Conservation (phyloP, 2,797 vertebrate species). For the Sylvia borin region DNA sequence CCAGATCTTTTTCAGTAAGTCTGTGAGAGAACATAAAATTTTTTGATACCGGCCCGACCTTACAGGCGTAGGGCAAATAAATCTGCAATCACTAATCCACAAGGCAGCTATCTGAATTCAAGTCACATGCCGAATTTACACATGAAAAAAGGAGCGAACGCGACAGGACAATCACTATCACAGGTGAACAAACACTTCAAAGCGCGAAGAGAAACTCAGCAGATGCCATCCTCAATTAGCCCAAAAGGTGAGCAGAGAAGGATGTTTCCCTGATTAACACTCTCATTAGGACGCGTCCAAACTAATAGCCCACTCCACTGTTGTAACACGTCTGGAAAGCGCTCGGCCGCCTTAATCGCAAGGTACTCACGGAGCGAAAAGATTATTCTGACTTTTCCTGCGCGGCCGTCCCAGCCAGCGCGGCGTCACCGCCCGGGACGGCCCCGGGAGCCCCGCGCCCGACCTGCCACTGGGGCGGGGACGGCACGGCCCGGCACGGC, state of each 20-base stretch:
- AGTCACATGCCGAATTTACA: constrained; percentile 7
- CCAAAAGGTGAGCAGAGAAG: background rate
- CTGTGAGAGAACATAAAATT: background rate
- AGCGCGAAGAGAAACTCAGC: background rate
- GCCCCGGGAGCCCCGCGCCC: background rate
- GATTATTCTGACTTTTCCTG: background rate
- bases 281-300: background rate
- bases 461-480: background rate
- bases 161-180: background rate
- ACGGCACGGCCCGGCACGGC: background rate
- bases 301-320: background rate
- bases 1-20: background rate
- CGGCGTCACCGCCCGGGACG: background rate
- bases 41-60: background rate
- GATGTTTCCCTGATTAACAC: background rate
- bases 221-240: background rate
- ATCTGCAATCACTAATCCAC: background rate
- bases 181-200: background rate
- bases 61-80: background rate
- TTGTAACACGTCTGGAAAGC: background rate
- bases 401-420: background rate
- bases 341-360: background rate
- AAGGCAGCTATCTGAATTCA: background rate
- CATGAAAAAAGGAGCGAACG: background rate
- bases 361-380: background rate